phyloP scores from a whole-genome alignment of 2,797 vertebrate species.

The Brotula barbata region DNA sequence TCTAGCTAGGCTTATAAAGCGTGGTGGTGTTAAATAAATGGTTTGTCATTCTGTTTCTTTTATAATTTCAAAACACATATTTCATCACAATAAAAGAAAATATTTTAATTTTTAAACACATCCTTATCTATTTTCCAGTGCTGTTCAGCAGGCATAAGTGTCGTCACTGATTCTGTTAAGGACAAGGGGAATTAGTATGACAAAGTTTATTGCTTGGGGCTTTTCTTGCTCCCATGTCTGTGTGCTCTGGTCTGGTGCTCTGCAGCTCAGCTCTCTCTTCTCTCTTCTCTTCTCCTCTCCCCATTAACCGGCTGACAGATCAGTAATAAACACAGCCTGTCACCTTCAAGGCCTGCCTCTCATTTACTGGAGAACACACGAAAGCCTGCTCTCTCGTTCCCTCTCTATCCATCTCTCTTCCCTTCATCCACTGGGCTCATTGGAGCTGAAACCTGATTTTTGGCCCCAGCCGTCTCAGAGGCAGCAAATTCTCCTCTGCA shows the following conservation, averaged over 20 bases:
- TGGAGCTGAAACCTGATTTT: conserved; percentile 82
- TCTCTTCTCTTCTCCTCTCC: conserved; percentile 69
- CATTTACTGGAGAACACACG: conserved; percentile 82
- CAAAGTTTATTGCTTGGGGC: conserved; percentile 68
- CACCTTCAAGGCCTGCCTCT: conserved; percentile 83
- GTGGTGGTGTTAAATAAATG: neutral
- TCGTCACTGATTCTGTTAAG: conserved; percentile 53
- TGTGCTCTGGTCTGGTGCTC: conserved; percentile 63
- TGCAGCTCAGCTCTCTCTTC: conserved; percentile 63
- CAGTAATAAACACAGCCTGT: conserved; percentile 86
- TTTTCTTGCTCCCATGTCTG: conserved; percentile 55
- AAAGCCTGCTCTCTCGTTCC: conserved; percentile 59
- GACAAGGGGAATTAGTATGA: conserved; percentile 51
- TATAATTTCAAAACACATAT: conserved; percentile 18
- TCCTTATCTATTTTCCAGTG: conserved; percentile 31
- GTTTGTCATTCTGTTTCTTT: conserved; percentile 1
- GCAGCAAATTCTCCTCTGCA: conserved; percentile 77
- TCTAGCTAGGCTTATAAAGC: neutral
- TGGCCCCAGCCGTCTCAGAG: conserved; percentile 69
- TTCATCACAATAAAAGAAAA: conserved; percentile 30
- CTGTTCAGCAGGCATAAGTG: conserved; percentile 40
- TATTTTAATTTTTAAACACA: conserved; percentile 8
- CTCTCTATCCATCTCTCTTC: conserved; percentile 46
- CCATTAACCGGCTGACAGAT: conserved; percentile 85
- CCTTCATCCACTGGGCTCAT: conserved; percentile 73